Evolutionary conservation across 2,797 vertebrate genomes (phyloP).

Genomic region (Podarcis lilfordi): DNA sequence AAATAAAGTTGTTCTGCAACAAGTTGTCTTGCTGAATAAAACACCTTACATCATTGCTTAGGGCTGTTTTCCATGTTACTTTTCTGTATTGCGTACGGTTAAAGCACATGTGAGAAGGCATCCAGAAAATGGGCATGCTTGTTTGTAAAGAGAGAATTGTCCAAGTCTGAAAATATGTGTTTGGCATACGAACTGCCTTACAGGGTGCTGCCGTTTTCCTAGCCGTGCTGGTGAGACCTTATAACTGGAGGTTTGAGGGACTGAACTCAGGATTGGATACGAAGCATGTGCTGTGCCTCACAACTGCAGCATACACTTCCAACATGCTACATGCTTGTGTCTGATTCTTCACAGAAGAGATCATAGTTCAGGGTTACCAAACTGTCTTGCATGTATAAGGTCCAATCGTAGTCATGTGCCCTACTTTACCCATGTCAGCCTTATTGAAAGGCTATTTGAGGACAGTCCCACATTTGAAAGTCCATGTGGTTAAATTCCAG

Average conservation of each 20-base stretch:
- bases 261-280: background rate
- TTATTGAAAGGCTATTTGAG: too few species aligned
- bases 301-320: background rate
- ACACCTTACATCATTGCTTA: background rate
- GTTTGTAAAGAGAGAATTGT: background rate
- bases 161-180: background rate
- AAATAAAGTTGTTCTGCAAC: background rate
- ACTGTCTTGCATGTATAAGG: background rate
- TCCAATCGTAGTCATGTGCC: too few species aligned
- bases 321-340: background rate
- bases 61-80: background rate
- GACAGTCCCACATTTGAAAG: too few species aligned
- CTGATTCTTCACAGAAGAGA: background rate
- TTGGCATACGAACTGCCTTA: background rate
- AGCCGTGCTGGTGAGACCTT: background rate
- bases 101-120: background rate
- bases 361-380: background rate
- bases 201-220: background rate
- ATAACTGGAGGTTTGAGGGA: background rate
- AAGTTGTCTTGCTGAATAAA: background rate
- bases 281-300: background rate
- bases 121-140: background rate
- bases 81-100: background rate
- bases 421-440: too few species aligned
- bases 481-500: too few species aligned